Base-by-base conservation (phyloP, 2,888 invertebrate genomes). In the Buathra laborator region DNA sequence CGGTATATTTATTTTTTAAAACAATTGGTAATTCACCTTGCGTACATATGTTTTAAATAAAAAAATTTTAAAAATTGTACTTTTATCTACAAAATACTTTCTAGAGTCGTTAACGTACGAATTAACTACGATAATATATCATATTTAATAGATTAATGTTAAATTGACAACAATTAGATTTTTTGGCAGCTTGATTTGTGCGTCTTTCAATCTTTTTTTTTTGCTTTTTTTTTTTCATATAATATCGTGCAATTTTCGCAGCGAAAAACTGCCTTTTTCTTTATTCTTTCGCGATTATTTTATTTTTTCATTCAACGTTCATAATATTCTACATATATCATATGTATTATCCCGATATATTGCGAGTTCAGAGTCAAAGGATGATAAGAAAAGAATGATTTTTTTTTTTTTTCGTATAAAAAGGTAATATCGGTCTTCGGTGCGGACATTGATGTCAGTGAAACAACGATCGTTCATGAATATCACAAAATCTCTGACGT, bases 101-200 rank as follows among this genome's bases (percentile, higher is more conserved):
- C 66, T 51, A 53, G 51, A 43, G 37, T 16, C 59, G 19, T 62
- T 64, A 67, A 74, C 75, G 43, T 71, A 79, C 51, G 24, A 68
- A 74, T 71, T 79, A 82, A 56, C 83, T 87, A 83, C 46, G 71
- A 79, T 82, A 82, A 67, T 86, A 83, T 78, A 83, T 71, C 76
- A 86, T 83, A 78, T 81, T 83, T 70, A 81, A 88, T 86, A 87
- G 76, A 85, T 84, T 75, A 87, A 83, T 76, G 68, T 83, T 67
- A 86, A 76, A 75, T 64, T 79, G 87, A 90, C 80, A 84, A 86
- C 86, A 81, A 83, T 82, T 83, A 78, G 19, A 79, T 81, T 89
- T 89, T 90, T 91, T 91, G 91, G 91, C 91, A 90, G 90, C 88
- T 89, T 84, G 70, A 88, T 79, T 87, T 90, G 90, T 90, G 91